Evolutionary conservation across 2,113 vertebrate genomes (phyloP).

Genomic region (Recurvirostra avosetta): DNA sequence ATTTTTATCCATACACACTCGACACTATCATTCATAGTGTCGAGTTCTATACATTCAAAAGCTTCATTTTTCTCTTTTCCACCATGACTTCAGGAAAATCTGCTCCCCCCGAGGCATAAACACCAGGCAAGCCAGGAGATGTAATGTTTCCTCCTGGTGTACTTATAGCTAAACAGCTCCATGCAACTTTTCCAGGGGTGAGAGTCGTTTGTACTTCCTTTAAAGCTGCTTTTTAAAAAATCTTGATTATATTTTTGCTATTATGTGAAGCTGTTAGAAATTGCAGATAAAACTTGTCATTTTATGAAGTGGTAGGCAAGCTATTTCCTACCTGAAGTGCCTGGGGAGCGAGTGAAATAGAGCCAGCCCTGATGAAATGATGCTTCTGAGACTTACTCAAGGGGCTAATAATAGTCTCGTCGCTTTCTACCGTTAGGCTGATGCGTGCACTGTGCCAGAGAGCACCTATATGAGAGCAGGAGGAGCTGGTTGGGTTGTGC

Average conservation of each 20-base stretch:
- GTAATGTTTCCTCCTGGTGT: not conserved
- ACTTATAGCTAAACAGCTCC: not conserved
- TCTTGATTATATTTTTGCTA: not conserved
- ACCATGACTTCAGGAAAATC: not conserved
- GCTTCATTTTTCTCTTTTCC: not conserved
- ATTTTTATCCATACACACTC: too few relatives aligned
- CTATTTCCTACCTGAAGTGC: not conserved
- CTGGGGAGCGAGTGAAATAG: not conserved
- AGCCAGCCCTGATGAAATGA: not conserved
- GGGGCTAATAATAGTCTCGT: fast-evolving
- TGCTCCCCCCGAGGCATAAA: not conserved
- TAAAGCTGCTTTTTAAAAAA: not conserved
- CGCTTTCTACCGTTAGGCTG: not conserved
- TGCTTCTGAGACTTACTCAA: not conserved
- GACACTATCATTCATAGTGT: too few relatives aligned
- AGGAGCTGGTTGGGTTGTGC: not conserved
- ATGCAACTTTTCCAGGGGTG: not conserved
- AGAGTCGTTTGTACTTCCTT: not conserved
- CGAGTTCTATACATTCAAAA: too few relatives aligned
- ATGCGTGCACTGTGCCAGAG: fast-evolving
- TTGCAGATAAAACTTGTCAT: not conserved
- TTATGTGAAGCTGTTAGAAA: not conserved
- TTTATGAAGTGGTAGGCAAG: not conserved
- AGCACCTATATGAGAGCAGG: not conserved
- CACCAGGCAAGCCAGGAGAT: not conserved